Evolutionary conservation across 2,113 vertebrate species (phyloP).

Genomic region (Corythoichthys haematopterus): DNA sequence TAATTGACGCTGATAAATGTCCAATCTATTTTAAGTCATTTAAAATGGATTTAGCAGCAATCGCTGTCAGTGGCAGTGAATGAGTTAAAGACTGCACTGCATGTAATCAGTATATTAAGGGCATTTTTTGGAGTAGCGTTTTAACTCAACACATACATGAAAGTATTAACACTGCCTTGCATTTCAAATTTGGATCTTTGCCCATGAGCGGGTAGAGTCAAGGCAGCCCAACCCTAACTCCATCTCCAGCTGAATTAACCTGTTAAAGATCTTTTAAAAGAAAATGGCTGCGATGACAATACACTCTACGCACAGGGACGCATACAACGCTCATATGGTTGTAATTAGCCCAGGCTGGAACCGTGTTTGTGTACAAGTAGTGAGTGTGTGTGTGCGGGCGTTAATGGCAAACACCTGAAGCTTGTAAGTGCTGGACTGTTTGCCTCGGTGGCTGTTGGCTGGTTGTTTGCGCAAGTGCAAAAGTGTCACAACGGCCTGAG

Average conservation of each 20-base stretch:
- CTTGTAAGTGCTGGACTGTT: conserved; percentile 40
- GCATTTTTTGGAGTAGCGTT: neutral
- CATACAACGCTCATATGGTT: conserved; percentile 49
- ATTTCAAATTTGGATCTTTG: conserved; percentile 25
- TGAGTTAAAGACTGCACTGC: no score
- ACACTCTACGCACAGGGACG: conserved; percentile 31
- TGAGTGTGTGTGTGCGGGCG: conserved; percentile 37
- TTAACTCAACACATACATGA: neutral
- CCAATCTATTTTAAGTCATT: no score
- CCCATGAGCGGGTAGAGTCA: conserved; percentile 28
- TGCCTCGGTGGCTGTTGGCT: conserved; percentile 23
- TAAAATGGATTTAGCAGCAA: no score
- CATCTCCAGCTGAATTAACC: conserved; percentile 17
- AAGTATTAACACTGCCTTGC: conserved; percentile 21
- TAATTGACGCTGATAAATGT: no score
- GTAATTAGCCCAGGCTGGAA: conserved; percentile 40
- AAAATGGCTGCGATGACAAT: conserved; percentile 57
- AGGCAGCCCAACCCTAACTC: neutral
- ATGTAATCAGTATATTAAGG: neutral
- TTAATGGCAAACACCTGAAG: conserved; percentile 70
- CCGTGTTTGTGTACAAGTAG: conserved; percentile 46
- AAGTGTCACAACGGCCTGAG: conserved; percentile 22
- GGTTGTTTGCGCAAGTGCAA: conserved; percentile 20
- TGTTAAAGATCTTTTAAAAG: conserved; percentile 46
- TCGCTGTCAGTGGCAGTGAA: no score